Base-by-base conservation (phyloP, 2,113 vertebrate genomes). In the Grammomys dolichurus region DNA sequence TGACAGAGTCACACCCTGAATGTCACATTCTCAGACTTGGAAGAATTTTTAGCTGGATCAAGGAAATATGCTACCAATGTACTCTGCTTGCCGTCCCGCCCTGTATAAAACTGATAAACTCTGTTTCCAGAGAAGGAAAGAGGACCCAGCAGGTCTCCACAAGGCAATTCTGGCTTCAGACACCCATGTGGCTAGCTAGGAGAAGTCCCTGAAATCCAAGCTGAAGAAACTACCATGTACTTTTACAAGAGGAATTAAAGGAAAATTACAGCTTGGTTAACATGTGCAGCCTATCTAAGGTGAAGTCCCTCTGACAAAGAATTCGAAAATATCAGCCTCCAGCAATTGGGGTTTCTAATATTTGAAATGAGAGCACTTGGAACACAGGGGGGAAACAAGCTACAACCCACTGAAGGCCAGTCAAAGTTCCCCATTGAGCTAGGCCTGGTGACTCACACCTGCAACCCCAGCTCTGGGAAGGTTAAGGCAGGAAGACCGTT, bases 101-200 rank as follows among this genome's bases (percentile, higher is more conserved):
- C 80, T 40, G 6, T 20, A 7, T 54, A 24, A 89, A 91, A 31
- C 2, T 33, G 81, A 87, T 10, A n/a, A 77, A 17, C 11, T 86
- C 28, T 75, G 31, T 78, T 80, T 43, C 26, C 1, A 5, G 24
- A 73, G 91, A 51, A 60, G 19, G 13, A 40, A 51, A 13, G 95
- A 81, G 76, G 73, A 10, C 8, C 0, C 87, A 48, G 60, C 19
- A 26, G 36, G 31, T 46, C 3, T 12, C 77, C 58, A 19, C 0
- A 0, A 73, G 78, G 20, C 36, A 17, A 2, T 76, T 65, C 63
- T 78, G 54, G 11, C 28, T 77, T 26, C 2, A n/a, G 85, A n/a
- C 10, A 0, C 11, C 0, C 0, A 43, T 1, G 20, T 31, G 65
- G 48, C 67, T 51, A 51, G 46, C 67, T 51, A 51, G 46, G 1